Base-by-base conservation (phyloP, 1,140 invertebrate species). In the Danaus plexippus region DNA sequence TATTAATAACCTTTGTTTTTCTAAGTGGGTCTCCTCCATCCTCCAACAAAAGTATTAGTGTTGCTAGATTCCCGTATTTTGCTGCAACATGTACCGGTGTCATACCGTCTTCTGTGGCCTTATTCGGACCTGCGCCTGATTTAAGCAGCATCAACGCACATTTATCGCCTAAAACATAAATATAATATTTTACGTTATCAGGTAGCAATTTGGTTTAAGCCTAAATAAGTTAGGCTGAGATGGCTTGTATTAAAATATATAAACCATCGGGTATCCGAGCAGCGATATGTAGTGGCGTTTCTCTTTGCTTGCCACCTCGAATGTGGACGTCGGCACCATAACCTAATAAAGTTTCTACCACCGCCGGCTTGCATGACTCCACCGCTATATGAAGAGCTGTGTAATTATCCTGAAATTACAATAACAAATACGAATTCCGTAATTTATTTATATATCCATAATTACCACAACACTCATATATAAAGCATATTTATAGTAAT, bases 361-460 rank as follows among this genome's bases (percentile, higher is more conserved):
- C 97, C 18, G 94, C 91, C 9, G 97, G 96, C 78, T 98, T 98
- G 55, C 95, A 95, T 43, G 94, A 95, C 85, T 99, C 95, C 3
- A 99, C 97, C n/a, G 97, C 98, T 67, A 99, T 96, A 75, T 99
- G 98, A 0, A 99, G 88, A n/a, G 98, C 97, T 13, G 98, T 99
- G 80, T 97, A 98, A 75, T 98, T 97, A 75, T 99, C 97, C 94
- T 99, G 60, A 3, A 62, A 57, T 47, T 32, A 52, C 45, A 3
- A 48, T 45, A 9, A 47, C 12, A 42, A 32, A 40, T 11, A 13
- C 8, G 9, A 45, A 43, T 52, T 52, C n/a, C 32, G 46, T 9
- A 52, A 15, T 15, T 13, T 41, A 44, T n/a, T 52, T 47, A 9
- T 47, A 12, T n/a, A 9, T 47, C n/a, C n/a, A n/a, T n/a, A 1